Base-by-base conservation (phyloP, 2,888 invertebrate genomes). In the Exephanes ischioxanthus region DNA sequence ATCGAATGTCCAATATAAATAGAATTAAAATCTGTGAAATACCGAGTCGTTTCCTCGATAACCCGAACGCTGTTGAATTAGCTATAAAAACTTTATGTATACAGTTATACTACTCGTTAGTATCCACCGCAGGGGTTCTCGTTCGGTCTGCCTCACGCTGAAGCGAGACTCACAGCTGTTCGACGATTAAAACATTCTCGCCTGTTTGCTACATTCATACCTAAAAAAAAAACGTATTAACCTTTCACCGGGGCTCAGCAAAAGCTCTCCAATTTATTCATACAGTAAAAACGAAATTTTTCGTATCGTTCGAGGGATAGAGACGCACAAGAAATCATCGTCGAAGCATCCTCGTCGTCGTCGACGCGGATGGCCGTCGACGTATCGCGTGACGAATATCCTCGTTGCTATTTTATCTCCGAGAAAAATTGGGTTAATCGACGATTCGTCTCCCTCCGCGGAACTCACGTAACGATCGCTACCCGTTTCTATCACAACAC, bases 331-430 rank as follows among this genome's bases (percentile, higher is more conserved):
- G 58, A 37, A 48, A 67, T 9, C 16, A n/a, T 33, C 9, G 61
- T 22, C 11, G n/a, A n/a, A 14, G 1, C 33, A 41, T n/a, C 48
- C 30, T 71, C 78, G 67, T 48, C 61, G 26, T 37, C 22, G 58
- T 45, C 76, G 72, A 51, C 19, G 58, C 53, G 45, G 51, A 78
- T 75, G 48, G 26, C 16, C 58, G 71, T 79, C 33, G 71, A 81
- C 68, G 26, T 84, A 84, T 87, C 81, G 87, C 83, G 79, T 88
- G 87, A 86, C 87, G 86, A 88, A 87, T 88, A 55, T 71, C 30
- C 53, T 85, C 71, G 80, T 86, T 48, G 84, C 53, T 37, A 75
- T 87, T 87, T 87, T 87, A 87, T 85, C 83, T 78, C 79, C 61
- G 45, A 48, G 70, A 76, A 81, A 85, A 85, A 85, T 85, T 87